phyloP scores from a whole-genome alignment of 2,113 vertebrate genomes.

The Empidonax alnorum region DNA sequence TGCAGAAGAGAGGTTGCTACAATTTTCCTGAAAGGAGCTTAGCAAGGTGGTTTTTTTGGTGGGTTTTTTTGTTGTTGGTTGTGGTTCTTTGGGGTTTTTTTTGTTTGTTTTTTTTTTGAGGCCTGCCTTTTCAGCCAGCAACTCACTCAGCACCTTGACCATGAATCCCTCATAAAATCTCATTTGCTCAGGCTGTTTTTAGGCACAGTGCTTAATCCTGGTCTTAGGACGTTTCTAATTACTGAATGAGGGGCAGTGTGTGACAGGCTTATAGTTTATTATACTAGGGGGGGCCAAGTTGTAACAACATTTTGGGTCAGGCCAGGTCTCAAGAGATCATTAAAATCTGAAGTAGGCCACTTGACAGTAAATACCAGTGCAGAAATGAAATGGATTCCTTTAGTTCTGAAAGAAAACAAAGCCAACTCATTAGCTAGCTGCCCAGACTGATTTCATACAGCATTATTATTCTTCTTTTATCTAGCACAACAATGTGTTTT shows the following conservation, averaged over 20 bases:
- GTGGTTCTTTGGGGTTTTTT: background rate
- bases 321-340: constrained; percentile 42
- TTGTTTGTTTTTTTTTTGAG: background rate
- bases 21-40: constrained; percentile 4
- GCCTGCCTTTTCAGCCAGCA: background rate
- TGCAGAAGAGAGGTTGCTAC: background rate
- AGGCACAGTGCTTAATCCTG: background rate
- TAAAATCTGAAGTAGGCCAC: constrained; percentile 50
- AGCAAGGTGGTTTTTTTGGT: background rate
- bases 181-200: constrained; percentile 23
- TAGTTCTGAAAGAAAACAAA: constrained; percentile 25
- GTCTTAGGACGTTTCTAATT: constrained; percentile 49
- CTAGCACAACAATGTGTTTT: background rate
- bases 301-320: constrained; percentile 45
- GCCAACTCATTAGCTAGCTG: constrained; percentile 23
- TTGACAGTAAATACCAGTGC: constrained; percentile 23
- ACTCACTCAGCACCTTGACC: constrained; percentile 51
- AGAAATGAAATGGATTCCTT: constrained; percentile 3
- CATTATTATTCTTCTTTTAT: constrained; percentile 33
- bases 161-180: background rate
- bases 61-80: too few relatives aligned
- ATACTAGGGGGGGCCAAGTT: background rate
- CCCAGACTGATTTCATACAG: background rate
- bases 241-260: background rate
- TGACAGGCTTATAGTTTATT: constrained; percentile 34